Percentiles rank a stretch among this genome's conserved stretches.
Evolutionary conservation across 1,140 invertebrate genomes (phyloP).

Genomic region (Orius laevigatus): DNA sequence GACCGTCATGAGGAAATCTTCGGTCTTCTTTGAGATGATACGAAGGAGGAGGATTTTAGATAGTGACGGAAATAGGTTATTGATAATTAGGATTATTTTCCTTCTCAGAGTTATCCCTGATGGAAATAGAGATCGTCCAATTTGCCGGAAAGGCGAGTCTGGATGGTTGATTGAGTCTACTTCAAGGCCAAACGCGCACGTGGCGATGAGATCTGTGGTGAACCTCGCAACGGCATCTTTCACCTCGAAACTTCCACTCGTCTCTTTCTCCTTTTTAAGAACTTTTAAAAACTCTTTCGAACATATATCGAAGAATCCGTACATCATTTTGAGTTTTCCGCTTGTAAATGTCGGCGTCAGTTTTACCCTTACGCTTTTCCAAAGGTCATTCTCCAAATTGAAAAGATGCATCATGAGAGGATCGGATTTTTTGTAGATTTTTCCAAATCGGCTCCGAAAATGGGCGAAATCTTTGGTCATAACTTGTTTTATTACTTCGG

Average conservation of each 20-base stretch:
- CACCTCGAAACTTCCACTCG: slow-evolving; percentile 17
- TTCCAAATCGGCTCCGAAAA: slow-evolving; percentile 31
- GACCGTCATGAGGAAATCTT: slow-evolving; percentile 21
- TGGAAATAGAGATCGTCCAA: slow-evolving; percentile 21
- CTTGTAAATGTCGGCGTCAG: slow-evolving; percentile 42
- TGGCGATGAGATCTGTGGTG: slow-evolving; percentile 44
- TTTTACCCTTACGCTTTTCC: slow-evolving; percentile 39
- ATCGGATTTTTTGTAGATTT: slow-evolving; percentile 18
- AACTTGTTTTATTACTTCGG: slow-evolving; percentile 31
- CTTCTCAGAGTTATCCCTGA: slow-evolving; percentile 6
- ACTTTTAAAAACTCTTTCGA: slow-evolving; percentile 17
- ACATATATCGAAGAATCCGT: slow-evolving; percentile 25
- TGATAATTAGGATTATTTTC: neutral
- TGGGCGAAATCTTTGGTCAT: slow-evolving; percentile 33
- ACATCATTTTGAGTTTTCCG: slow-evolving; percentile 24
- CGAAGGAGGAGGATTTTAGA: neutral
- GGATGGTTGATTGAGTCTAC: slow-evolving; percentile 35
- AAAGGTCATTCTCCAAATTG: slow-evolving; percentile 25
- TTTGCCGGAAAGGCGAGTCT: slow-evolving; percentile 28
- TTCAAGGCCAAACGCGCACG: slow-evolving; percentile 42
- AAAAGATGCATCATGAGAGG: slow-evolving; percentile 21
- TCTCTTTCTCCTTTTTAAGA: slow-evolving; percentile 28
- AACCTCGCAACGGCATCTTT: slow-evolving; percentile 39
- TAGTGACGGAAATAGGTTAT: slow-evolving; percentile 4
- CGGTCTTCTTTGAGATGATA: slow-evolving; percentile 14